Evolutionary conservation across 2,797 vertebrate species (phyloP).

Genomic region (Acestrorhynchus altus): DNA sequence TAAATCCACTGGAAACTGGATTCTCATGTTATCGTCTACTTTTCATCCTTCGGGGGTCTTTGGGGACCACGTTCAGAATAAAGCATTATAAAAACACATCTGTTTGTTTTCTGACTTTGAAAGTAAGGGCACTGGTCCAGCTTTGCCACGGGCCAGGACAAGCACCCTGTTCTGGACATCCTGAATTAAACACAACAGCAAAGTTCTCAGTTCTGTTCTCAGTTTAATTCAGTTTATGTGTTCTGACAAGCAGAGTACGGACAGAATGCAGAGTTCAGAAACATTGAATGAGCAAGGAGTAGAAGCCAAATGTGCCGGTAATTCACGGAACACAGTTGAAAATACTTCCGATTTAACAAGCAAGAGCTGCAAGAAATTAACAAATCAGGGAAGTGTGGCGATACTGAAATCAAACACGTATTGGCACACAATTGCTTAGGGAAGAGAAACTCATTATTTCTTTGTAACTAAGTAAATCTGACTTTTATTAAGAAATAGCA

Average conservation of each 20-base stretch:
- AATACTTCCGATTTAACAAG: too few species aligned
- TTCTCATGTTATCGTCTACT: constrained; percentile 42
- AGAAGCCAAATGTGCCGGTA: background rate
- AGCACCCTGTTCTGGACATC: constrained; percentile 13
- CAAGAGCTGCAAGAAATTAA: background rate
- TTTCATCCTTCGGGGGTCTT: constrained; percentile 48
- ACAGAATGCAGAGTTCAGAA: background rate
- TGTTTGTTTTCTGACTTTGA: constrained; percentile 48
- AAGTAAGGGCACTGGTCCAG: constrained; percentile 44
- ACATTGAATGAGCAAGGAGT: background rate
- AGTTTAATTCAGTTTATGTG: constrained; percentile 3
- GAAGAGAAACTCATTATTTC: too few species aligned
- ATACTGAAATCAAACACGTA: too few species aligned
- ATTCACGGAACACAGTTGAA: background rate
- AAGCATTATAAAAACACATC: constrained; percentile 55
- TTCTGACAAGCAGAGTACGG: background rate
- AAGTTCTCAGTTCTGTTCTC: background rate
- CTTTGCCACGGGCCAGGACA: constrained; percentile 13
- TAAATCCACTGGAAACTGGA: constrained; percentile 62
- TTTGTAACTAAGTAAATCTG: too few species aligned
- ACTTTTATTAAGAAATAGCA: too few species aligned
- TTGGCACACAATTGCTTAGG: too few species aligned
- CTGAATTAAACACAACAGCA: constrained; percentile 14
- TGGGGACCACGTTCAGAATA: constrained; percentile 46
- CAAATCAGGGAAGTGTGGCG: background rate